Conservation (phyloP, 53 echinoderm and acorn worm genomes). For the Holothuria leucospilota region DNA sequence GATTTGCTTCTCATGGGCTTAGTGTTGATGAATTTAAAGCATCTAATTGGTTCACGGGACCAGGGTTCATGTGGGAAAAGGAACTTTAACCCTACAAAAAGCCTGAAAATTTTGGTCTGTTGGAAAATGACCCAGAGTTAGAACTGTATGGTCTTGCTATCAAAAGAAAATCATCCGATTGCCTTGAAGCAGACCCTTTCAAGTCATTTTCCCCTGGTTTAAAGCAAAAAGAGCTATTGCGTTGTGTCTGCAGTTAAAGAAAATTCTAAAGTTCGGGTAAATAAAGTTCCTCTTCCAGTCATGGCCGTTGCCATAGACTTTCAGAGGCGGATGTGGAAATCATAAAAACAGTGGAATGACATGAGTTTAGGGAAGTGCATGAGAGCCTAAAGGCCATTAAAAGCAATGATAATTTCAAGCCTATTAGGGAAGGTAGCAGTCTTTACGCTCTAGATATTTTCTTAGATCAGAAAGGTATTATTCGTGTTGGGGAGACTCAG, state of each 20-base stretch:
- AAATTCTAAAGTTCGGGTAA: background rate
- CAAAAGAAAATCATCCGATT: background rate
- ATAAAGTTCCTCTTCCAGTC: background rate
- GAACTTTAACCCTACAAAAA: background rate
- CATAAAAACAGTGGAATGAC: background rate
- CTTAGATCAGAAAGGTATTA: background rate
- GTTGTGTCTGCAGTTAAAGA: slow-evolving; percentile 52
- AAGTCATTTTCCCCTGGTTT: slow-evolving; percentile 45
- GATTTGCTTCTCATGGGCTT: slow-evolving; percentile 54
- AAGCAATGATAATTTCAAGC: background rate
- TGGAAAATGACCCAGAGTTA: slow-evolving; percentile 6
- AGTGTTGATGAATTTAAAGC: slow-evolving; percentile 33
- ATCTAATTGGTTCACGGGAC: slow-evolving; percentile 58
- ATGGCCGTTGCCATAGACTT: background rate
- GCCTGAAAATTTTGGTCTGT: background rate
- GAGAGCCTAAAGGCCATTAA: background rate
- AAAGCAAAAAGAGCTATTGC: slow-evolving; percentile 50
- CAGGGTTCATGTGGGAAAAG: slow-evolving; percentile 47
- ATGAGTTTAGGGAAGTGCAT: background rate
- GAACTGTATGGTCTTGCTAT: background rate
- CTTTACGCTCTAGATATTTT: background rate
- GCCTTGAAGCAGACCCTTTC: slow-evolving; percentile 35
- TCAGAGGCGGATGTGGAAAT: background rate
- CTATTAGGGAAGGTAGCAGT: background rate
- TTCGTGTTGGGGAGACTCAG: slow-evolving; percentile 21